phyloP scores from a whole-genome alignment of 2,888 invertebrate genomes.

The Leucophenga maculata region DNA sequence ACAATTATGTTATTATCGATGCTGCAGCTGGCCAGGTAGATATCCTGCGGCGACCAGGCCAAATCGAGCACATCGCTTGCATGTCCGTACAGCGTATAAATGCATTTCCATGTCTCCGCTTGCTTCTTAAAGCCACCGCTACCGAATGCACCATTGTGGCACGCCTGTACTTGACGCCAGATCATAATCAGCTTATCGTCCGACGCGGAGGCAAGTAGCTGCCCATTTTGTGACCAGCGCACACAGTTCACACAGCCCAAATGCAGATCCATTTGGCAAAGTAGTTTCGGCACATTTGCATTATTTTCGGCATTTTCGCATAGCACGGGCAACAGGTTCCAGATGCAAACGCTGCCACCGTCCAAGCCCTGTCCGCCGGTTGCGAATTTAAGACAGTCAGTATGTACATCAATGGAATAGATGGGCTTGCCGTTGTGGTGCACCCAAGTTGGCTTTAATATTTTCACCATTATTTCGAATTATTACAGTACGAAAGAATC shows the following conservation, averaged over 20 bases:
- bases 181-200: conserved; percentile 97
- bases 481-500: too few relatives aligned
- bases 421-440: conserved; percentile 94
- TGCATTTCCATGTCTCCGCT: conserved; percentile 94
- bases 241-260: conserved; percentile 98
- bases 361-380: conserved; percentile 94
- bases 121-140: conserved; percentile 81
- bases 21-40: conserved; percentile 95
- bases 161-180: conserved; percentile 83
- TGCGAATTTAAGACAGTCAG: conserved; percentile 94
- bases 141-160: conserved; percentile 74
- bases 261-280: conserved; percentile 98
- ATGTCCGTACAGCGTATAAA: conserved; percentile 90
- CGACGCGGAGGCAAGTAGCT: conserved; percentile 92
- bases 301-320: conserved; percentile 85
- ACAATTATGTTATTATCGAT: conserved; percentile 98
- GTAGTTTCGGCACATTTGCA: conserved; percentile 88
- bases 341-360: conserved; percentile 93
- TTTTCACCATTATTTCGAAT: too few relatives aligned
- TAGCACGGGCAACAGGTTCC: conserved; percentile 93
- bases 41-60: conserved; percentile 96
- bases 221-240: conserved; percentile 93
- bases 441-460: conserved; percentile 93
- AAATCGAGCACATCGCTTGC: conserved; percentile 95
- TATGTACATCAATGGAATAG: conserved; percentile 97